Conservation (phyloP, 2,888 invertebrate species). For the Tenthredo mesomela region DNA sequence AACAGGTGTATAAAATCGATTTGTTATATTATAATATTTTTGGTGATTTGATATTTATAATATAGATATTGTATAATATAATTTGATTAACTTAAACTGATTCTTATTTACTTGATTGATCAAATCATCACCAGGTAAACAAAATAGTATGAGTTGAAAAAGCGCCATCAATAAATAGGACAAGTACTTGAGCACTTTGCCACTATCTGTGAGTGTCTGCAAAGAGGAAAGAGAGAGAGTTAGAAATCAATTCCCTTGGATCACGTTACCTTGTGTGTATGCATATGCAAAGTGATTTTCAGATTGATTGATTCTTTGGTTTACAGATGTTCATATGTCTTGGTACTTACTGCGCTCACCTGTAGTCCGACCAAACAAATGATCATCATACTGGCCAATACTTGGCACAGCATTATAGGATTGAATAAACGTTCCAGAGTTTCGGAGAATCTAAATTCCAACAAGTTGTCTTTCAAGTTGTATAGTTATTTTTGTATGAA, state of each 20-base stretch:
- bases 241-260: slow-evolving; percentile 40
- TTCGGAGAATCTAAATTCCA: slow-evolving; percentile 65
- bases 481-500: no score
- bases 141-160: slow-evolving; percentile 68
- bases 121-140: slow-evolving; percentile 68
- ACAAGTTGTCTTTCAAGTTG: neutral
- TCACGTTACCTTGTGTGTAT: neutral
- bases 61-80: neutral
- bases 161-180: slow-evolving; percentile 69
- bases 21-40: slow-evolving; percentile 4
- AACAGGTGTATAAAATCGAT: neutral
- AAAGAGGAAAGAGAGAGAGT: neutral
- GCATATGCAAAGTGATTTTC: neutral
- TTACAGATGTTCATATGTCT: neutral
- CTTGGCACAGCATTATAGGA: slow-evolving; percentile 67
- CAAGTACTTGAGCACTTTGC: slow-evolving; percentile 62
- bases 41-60: neutral
- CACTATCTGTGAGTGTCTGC: slow-evolving; percentile 60
- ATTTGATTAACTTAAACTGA: neutral
- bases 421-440: slow-evolving; percentile 66
- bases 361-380: slow-evolving; percentile 69
- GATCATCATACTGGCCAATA: slow-evolving; percentile 65
- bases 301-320: neutral
- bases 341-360: slow-evolving; percentile 62
- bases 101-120: slow-evolving; percentile 61